Conservation (phyloP, 2,888 invertebrate species). For the Strigamia transsilvanica region DNA sequence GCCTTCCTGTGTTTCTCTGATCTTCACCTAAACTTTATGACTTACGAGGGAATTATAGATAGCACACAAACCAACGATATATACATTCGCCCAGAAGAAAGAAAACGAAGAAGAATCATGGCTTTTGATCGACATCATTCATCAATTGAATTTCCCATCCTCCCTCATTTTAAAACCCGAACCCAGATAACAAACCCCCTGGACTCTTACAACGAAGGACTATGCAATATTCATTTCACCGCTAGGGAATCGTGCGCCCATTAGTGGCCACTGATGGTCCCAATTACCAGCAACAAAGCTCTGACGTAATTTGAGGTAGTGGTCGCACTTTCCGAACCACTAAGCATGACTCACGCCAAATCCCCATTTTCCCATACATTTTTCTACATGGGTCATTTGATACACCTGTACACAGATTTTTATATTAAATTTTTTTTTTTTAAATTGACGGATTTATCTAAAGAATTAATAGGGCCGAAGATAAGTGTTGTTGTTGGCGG, state of each 20-base stretch:
- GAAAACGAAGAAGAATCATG: slow-evolving; percentile 38
- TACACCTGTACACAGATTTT: slow-evolving; percentile 36
- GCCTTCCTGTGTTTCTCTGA: slow-evolving; percentile 21
- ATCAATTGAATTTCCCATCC: slow-evolving; percentile 35
- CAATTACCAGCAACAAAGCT: slow-evolving; percentile 42
- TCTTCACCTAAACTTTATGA: slow-evolving; percentile 43
- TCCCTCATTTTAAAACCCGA: slow-evolving; percentile 22
- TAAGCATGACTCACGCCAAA: slow-evolving; percentile 10
- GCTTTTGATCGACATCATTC: background rate
- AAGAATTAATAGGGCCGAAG: slow-evolving; percentile 8
- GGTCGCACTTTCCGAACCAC: slow-evolving; percentile 35
- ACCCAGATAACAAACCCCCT: background rate
- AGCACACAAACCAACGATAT: slow-evolving; percentile 12
- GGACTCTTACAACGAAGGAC: background rate
- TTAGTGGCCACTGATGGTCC: slow-evolving; percentile 45
- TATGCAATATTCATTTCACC: slow-evolving; percentile 26
- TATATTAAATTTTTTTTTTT: background rate
- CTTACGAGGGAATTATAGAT: slow-evolving; percentile 49
- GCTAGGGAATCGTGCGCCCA: slow-evolving; percentile 22
- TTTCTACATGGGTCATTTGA: slow-evolving; percentile 23
- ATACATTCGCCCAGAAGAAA: background rate
- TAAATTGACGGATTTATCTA: background rate
- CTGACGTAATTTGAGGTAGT: slow-evolving; percentile 43
- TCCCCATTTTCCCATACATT: background rate
- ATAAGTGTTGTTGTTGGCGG: background rate